A percentile compares a stretch with the other conserved stretches of the same genome.
phyloP scores from a whole-genome alignment of 92 coral and sea anemone species.

The Epizoanthus fatuus region DNA sequence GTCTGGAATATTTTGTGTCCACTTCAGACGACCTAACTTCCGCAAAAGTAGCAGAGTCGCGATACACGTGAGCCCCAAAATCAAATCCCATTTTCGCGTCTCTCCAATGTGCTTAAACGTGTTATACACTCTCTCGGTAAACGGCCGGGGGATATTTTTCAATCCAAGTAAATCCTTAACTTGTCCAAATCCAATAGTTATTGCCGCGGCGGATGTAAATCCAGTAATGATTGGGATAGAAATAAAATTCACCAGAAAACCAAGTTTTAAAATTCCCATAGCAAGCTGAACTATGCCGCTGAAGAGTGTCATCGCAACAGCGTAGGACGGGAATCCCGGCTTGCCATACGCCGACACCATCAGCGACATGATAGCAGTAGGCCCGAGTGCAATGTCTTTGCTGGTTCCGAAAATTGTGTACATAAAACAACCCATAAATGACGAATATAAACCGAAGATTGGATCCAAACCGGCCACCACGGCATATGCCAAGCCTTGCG shows the following conservation, averaged over 20 bases:
- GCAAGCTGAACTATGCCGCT: constrained; percentile 86
- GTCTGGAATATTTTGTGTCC: constrained; percentile 72
- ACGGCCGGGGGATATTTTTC: constrained; percentile 84
- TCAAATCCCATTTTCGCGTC: constrained; percentile 88
- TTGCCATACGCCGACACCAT: constrained; percentile 96
- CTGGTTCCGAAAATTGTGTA: constrained; percentile 97
- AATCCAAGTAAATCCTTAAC: constrained; percentile 91
- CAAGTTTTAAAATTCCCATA: constrained; percentile 96
- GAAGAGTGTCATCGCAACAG: constrained; percentile 80
- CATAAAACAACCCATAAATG: constrained; percentile 95
- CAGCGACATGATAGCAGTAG: constrained; percentile 97
- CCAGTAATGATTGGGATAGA: constrained; percentile 95
- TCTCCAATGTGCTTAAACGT: constrained; percentile 88
- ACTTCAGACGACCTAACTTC: constrained; percentile 82
- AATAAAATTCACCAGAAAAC: constrained; percentile 94
- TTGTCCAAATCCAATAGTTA: constrained; percentile 95
- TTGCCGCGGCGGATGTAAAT: constrained; percentile 96
- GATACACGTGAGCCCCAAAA: constrained; percentile 87
- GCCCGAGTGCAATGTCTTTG: constrained; percentile 95
- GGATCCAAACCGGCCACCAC: constrained; percentile 95
- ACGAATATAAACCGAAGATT: constrained; percentile 93
- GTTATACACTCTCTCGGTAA: constrained; percentile 77
- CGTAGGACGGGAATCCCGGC: constrained; percentile 84
- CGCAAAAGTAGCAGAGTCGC: constrained; percentile 68
- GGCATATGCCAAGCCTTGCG: constrained; percentile 98